Base-by-base conservation (phyloP, 2,113 vertebrate genomes). In the Dascyllus trimaculatus region DNA sequence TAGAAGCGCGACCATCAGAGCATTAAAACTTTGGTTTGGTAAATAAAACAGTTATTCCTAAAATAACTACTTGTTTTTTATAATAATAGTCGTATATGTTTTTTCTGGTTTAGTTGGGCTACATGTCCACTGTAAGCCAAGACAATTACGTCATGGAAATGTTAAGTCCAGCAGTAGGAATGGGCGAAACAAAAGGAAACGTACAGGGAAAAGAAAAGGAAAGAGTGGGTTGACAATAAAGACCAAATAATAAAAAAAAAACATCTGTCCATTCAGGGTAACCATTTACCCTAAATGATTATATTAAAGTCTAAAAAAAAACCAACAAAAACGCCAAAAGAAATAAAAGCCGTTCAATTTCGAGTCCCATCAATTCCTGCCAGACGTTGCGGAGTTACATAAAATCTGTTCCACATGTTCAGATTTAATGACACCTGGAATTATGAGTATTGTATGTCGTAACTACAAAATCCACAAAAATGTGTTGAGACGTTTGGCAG, bases 121-220 rank as follows among this genome's bases (percentile, higher is more conserved):
- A 14, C 73, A 86, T 77, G 82, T 86, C 81, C 85, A 85, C 75
- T 90, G 66, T 85, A 49, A 82, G 80, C 81, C 85, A 90, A 88
- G 82, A 78, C 84, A 92, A 89, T 94, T 92, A 95, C 94, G 94
- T 95, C 94, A 95, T 94, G 94, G 93, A 95, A 94, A 88, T 87
- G 75, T 18, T 63, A 90, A 85, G 90, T 92, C 89, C 87, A 86
- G 85, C 77, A 69, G 82, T 46, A 84, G 68, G 66, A 93, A 82
- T 84, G 81, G 87, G 84, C 78, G 88, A 94, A 90, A 94, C 93
- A 94, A 94, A 93, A 93, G 90, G 79, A 77, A 64, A 73, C 75
- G 48, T 22, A 73, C 17, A 59, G 3, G 75, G 13, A 26, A 22
- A 7, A 53, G 52, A 52, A 53, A 49, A 64, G 32, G 24, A 38